phyloP scores from a whole-genome alignment of 2,113 vertebrate species.

The Pao palembangensis region DNA sequence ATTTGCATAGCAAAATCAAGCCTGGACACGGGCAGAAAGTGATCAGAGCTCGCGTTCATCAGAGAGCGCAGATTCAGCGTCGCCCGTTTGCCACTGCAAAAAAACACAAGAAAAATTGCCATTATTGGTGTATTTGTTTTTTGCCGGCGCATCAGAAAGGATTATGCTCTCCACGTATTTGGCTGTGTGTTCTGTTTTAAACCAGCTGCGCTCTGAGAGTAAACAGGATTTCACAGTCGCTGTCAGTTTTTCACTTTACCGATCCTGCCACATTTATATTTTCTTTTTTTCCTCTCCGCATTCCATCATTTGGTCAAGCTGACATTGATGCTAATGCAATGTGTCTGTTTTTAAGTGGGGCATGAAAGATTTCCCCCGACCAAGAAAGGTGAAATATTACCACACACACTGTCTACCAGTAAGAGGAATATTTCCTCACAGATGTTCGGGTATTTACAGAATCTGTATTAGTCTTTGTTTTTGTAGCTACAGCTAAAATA shows the following conservation, averaged over 20 bases:
- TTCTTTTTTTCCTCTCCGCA: constrained; percentile 60
- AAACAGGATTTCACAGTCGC: constrained; percentile 72
- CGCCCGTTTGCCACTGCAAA: background rate
- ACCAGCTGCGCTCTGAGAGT: constrained; percentile 56
- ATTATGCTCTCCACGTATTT: constrained; percentile 56
- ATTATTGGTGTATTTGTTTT: constrained; percentile 47
- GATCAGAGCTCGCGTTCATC: constrained; percentile 15
- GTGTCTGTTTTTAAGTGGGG: constrained; percentile 64
- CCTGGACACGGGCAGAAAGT: constrained; percentile 15
- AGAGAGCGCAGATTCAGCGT: background rate
- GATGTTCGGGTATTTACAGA: too few relatives aligned
- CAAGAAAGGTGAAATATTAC: constrained; percentile 22
- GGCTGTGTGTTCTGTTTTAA: constrained; percentile 51
- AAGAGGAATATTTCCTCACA: too few relatives aligned
- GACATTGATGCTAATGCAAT: constrained; percentile 68
- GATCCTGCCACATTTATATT: constrained; percentile 69
- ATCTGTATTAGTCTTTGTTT: background rate
- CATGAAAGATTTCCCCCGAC: constrained; percentile 54
- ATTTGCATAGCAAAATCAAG: constrained; percentile 14
- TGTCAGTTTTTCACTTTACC: constrained; percentile 67
- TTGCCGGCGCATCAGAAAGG: constrained; percentile 40
- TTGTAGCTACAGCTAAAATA: background rate
- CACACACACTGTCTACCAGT: too few relatives aligned
- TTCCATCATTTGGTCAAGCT: constrained; percentile 44
- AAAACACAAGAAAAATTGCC: background rate